These are phyloP conservation scores for Cuniculus paca DNA, from an alignment of 2,797 vertebrate species.

Conservation along the genomic window DNA sequence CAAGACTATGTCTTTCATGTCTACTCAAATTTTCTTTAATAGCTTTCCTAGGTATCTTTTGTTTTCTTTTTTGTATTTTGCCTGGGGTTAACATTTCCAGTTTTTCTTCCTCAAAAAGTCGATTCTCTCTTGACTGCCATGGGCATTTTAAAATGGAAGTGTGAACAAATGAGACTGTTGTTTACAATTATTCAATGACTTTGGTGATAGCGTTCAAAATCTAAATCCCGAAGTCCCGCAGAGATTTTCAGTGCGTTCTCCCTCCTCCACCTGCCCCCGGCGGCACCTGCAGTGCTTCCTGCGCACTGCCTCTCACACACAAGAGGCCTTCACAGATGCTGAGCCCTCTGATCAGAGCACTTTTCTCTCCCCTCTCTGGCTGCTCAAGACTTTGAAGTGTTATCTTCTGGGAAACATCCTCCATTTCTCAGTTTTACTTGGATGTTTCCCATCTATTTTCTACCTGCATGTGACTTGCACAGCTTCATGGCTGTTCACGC, in stretches of 20 bases:
- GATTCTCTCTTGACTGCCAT: not conserved
- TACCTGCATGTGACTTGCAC: not conserved
- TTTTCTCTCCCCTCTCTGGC: not conserved
- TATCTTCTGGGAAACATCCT: not conserved
- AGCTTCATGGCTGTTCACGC: not conserved
- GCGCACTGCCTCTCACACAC: not conserved
- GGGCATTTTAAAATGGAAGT: slow-evolving; percentile 10
- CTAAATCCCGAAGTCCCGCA: not conserved
- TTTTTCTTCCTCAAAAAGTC: not conserved
- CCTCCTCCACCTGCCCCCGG: not conserved
- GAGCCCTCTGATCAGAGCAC: not conserved
- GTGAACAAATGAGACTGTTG: not conserved
- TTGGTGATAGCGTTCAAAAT: not conserved
- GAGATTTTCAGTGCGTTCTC: not conserved
- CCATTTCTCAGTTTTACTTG: not conserved
- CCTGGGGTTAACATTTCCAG: not conserved
- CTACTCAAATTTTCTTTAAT: not conserved
- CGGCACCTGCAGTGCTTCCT: not conserved
- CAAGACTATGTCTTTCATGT: not conserved
- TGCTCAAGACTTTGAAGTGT: not conserved
- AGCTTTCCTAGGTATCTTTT: not conserved
- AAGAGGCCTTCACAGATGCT: not conserved
- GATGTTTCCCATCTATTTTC: not conserved
- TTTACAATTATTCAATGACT: not conserved
- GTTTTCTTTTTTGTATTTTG: not conserved